Evolutionary conservation across 2,113 vertebrate species (phyloP).

Genomic region (Chionis minor): DNA sequence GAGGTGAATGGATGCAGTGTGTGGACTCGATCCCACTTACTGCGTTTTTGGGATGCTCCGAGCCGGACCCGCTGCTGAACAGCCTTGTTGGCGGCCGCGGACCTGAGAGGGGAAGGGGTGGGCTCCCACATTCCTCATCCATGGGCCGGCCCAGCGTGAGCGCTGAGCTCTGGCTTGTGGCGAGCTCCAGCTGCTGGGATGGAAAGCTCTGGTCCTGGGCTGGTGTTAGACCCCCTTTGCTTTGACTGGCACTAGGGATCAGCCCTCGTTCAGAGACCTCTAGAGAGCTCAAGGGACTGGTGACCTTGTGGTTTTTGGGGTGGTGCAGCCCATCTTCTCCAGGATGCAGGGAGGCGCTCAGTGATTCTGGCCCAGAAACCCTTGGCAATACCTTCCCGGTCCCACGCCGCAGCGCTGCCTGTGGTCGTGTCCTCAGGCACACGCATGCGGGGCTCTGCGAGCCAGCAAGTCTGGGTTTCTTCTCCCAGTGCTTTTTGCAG

Average conservation of each 20-base stretch:
- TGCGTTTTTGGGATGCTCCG: background rate
- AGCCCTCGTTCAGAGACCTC: background rate
- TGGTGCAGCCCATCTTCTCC: background rate
- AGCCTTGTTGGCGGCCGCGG: background rate
- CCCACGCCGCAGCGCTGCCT: background rate
- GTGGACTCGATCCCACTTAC: background rate
- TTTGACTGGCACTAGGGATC: background rate
- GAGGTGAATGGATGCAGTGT: background rate
- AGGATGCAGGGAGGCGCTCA: background rate
- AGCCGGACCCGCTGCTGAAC: background rate
- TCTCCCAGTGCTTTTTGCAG: background rate
- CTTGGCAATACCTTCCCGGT: background rate
- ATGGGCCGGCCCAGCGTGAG: no score
- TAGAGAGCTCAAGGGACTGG: background rate
- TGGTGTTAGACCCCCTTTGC: background rate
- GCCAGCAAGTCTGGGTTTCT: background rate
- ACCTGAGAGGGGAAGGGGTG: background rate
- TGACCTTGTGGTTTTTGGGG: background rate
- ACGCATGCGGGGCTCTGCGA: rapidly evolving
- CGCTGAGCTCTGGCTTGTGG: background rate
- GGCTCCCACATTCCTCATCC: rapidly evolving
- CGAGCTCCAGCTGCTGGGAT: background rate
- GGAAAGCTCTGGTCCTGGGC: background rate
- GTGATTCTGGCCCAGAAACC: background rate
- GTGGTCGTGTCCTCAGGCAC: background rate